phyloP scores from a whole-genome alignment of 2,113 vertebrate species.

The Nestor notabilis region DNA sequence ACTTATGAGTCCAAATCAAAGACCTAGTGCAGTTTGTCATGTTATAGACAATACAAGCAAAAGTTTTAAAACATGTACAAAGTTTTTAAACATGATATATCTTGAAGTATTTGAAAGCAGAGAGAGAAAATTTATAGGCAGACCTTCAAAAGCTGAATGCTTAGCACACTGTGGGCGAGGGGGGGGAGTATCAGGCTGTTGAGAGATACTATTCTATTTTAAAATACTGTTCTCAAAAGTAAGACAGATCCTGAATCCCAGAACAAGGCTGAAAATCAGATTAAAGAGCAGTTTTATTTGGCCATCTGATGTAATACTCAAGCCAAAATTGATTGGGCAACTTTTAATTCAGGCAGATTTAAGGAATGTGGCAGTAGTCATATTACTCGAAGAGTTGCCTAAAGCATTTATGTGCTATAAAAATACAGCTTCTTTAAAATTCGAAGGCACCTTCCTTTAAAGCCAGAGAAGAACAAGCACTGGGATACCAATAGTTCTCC shows the following conservation, averaged over 20 bases:
- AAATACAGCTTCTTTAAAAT: not conserved
- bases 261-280: not conserved
- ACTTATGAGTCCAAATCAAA: not conserved
- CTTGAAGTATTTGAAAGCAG: not conserved
- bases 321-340: not conserved
- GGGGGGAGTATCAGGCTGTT: not conserved
- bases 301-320: not conserved
- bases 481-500: not conserved
- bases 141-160: not conserved
- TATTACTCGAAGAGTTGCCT: not conserved
- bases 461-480: not conserved
- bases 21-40: not conserved
- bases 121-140: not conserved
- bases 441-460: not conserved
- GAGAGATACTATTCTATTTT: not conserved
- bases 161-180: not conserved
- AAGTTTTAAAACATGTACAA: accelerated
- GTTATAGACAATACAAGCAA: not conserved
- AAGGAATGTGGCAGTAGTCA: not conserved
- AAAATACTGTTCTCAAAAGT: not conserved
- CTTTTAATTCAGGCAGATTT: not conserved
- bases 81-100: not conserved
- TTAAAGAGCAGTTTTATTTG: not conserved
- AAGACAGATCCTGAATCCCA: not conserved
- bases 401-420: not conserved